phyloP scores from a whole-genome alignment of 2,113 vertebrate genomes.

The Meriones unguiculatus region DNA sequence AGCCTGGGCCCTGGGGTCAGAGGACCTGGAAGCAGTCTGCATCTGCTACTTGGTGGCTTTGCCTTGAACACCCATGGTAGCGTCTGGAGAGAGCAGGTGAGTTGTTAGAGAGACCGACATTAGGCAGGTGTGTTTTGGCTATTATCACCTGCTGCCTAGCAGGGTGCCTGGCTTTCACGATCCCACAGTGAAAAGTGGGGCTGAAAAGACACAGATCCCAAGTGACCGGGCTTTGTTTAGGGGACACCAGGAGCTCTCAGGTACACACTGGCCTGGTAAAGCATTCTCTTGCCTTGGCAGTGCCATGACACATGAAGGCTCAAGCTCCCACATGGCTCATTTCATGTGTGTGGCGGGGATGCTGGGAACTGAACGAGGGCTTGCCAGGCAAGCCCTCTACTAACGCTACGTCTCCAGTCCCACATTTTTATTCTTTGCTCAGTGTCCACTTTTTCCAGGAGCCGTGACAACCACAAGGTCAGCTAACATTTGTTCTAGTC shows the following conservation, averaged over 20 bases:
- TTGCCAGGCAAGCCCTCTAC: neutral
- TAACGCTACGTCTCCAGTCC: neutral
- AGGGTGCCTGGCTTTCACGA: neutral
- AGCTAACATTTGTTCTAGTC: neutral
- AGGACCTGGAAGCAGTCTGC: neutral
- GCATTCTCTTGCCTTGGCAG: neutral
- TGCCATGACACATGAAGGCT: neutral
- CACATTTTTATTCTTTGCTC: constrained; percentile 1
- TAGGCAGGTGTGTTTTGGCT: neutral
- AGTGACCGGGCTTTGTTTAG: neutral
- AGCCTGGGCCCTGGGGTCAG: neutral
- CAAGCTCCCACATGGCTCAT: neutral
- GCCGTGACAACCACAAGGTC: neutral
- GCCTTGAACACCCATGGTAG: neutral
- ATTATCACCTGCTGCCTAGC: fast-evolving
- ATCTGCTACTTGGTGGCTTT: neutral
- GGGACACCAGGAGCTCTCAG: neutral
- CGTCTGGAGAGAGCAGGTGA: neutral
- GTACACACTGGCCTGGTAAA: neutral
- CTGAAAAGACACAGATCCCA: neutral
- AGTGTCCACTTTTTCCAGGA: neutral
- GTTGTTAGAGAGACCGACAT: too few species aligned
- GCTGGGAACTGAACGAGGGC: neutral
- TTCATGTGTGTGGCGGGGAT: neutral
- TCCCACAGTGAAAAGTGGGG: neutral